Percentiles rank a stretch among this genome's conserved stretches.
Conservation (phyloP, 2,797 vertebrate genomes). For the Cygnus olor region DNA sequence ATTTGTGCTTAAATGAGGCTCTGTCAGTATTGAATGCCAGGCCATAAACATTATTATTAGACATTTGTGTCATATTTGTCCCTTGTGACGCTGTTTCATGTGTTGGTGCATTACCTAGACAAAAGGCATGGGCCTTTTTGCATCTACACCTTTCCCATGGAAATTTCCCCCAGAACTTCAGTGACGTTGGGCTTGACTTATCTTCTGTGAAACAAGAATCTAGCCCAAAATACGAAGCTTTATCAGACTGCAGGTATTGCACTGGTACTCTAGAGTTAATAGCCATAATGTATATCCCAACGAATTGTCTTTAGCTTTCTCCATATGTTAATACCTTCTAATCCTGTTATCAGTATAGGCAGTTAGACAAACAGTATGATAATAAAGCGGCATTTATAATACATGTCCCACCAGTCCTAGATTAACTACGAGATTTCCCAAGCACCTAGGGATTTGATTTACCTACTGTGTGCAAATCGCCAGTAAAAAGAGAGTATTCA, state of each 20-base stretch:
- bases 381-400: constrained; percentile 57
- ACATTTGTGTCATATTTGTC: not conserved
- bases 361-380: constrained; percentile 68
- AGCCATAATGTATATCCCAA: not conserved
- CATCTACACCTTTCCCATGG: not conserved
- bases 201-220: not conserved
- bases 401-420: constrained; percentile 51
- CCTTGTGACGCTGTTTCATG: not conserved
- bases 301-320: constrained; percentile 47
- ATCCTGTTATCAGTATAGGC: constrained; percentile 67
- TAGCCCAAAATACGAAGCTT: not conserved
- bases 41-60: not conserved
- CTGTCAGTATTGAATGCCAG: not conserved
- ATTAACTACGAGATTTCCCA: constrained; percentile 48
- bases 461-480: constrained; percentile 28
- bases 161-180: not conserved
- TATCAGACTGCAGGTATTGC: not conserved
- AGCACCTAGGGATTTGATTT: constrained; percentile 48
- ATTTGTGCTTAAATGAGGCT: not conserved
- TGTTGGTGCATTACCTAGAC: not conserved
- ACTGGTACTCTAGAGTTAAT: constrained; percentile 49
- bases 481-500: constrained; percentile 1
- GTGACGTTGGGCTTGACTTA: not conserved
- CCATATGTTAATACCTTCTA: constrained; percentile 63
- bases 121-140: rapidly evolving